Base-by-base conservation (phyloP, 30 jellyfish, hydroid and myxozoan species). In the Aurelia aurita region DNA sequence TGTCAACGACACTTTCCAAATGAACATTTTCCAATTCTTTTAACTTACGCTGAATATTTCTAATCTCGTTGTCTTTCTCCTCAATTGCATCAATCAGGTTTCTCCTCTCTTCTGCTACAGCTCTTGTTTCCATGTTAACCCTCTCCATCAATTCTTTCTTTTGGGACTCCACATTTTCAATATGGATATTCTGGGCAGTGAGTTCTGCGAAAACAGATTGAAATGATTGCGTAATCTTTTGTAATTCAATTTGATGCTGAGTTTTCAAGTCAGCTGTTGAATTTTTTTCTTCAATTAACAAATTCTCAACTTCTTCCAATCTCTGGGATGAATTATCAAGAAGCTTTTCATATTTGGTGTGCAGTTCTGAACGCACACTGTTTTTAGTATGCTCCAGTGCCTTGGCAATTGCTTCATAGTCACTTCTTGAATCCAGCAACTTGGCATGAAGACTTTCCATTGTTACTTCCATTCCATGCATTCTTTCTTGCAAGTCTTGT, bases 91-190 rank as follows among this genome's bases (percentile, higher is more conserved):
- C 90, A 2, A 21, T 14, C 64, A 80, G 64, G 65, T 80, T 81
- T 63, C 76, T 80, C 35, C 51, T 64, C 69, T 80, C 90, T 26
- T 80, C 75, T 15, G 25, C 65, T 5, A 70, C 19, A 19, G 75
- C 21, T 11, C 26, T 26, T 34, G 68, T 70, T 43, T 54, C 49
- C 11, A 63, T 32, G 47, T 80, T 81, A 3, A 80, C 8, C 29
- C 29, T 53, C 2, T 80, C 64, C 18, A 26, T 20, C 75, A 80
- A 23, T 35, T 29, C 76, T 27, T 65, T 20, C 51, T 80, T 80
- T 73, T 80, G 82, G 27, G 22, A 25, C 11, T 70, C 73, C 53
- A 45, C 39, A 45, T 80, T 49, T 20, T 80, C 83, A 44, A 43
- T 16, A 49, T 70, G 47, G 32, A 31, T 55, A 51, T 67, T 60